Conservation (phyloP, 2,113 vertebrate genomes). For the Ochotona curzoniae region DNA sequence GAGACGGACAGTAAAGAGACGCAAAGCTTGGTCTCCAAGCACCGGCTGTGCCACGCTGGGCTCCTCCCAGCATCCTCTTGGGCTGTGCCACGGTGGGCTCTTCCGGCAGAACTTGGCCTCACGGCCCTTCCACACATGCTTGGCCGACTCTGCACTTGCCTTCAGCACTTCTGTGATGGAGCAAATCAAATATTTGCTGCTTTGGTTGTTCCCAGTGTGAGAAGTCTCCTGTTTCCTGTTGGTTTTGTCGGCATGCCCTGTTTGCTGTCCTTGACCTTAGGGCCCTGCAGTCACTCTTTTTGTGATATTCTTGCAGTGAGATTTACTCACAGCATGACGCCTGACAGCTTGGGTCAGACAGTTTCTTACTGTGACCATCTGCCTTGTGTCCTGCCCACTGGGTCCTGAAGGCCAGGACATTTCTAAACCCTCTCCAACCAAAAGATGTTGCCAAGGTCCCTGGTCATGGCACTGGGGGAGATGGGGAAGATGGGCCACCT, state of each 20-base stretch:
- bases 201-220: conserved; percentile 26
- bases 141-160: neutral
- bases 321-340: neutral
- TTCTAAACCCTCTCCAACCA: neutral
- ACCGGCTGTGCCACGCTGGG: no score
- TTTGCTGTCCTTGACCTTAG: conserved; percentile 37
- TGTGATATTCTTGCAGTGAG: neutral
- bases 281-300: neutral
- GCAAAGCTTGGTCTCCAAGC: neutral
- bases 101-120: neutral
- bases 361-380: neutral
- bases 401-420: neutral
- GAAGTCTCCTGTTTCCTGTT: conserved; percentile 50
- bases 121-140: neutral
- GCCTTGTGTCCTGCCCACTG: neutral
- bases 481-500: no score
- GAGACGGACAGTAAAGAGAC: neutral
- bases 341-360: neutral
- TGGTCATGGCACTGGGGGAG: no score
- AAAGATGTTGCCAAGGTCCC: neutral
- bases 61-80: no score
- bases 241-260: conserved; percentile 52
- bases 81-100: no score
- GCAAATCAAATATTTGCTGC: conserved; percentile 38
- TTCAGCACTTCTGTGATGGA: neutral